phyloP scores from a whole-genome alignment of 2,113 vertebrate species.

The Cottus gobio region DNA sequence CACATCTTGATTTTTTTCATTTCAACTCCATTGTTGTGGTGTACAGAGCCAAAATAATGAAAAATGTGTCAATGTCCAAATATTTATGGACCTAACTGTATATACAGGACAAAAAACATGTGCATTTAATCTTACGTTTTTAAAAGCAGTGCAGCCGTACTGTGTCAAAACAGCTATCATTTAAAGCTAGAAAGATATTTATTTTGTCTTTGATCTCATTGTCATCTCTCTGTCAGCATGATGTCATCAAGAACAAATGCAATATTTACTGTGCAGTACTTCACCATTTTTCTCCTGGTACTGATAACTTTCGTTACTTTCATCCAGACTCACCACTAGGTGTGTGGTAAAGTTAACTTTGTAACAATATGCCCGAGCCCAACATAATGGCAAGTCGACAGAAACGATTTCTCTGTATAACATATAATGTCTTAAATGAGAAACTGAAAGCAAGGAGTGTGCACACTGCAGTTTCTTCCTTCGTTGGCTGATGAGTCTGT shows the following conservation, averaged over 20 bases:
- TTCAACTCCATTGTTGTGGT: too few relatives aligned
- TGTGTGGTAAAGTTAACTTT: conserved; percentile 2
- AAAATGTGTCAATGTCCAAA: too few relatives aligned
- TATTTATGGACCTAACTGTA: too few relatives aligned
- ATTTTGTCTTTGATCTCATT: conserved; percentile 78
- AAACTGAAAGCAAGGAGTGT: conserved; percentile 35
- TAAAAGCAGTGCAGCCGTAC: conserved; percentile 67
- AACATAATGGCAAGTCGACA: conserved; percentile 28
- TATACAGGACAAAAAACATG: too few relatives aligned
- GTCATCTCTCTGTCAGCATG: conserved; percentile 80
- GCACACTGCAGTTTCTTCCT: conserved; percentile 40
- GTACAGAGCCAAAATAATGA: too few relatives aligned
- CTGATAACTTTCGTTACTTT: not conserved
- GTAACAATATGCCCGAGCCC: not conserved
- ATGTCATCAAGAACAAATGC: conserved; percentile 65
- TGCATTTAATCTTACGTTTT: not conserved
- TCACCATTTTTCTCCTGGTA: too few relatives aligned
- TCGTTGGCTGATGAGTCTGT: conserved; percentile 39
- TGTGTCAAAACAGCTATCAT: conserved; percentile 62
- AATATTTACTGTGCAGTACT: too few relatives aligned
- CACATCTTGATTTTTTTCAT: too few relatives aligned
- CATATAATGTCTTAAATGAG: conserved; percentile 22
- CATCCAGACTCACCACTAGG: not conserved
- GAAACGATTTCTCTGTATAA: conserved; percentile 7
- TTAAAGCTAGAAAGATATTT: conserved; percentile 46